Conservation (phyloP, 2,888 invertebrate species). For the Ennomos erosarius region DNA sequence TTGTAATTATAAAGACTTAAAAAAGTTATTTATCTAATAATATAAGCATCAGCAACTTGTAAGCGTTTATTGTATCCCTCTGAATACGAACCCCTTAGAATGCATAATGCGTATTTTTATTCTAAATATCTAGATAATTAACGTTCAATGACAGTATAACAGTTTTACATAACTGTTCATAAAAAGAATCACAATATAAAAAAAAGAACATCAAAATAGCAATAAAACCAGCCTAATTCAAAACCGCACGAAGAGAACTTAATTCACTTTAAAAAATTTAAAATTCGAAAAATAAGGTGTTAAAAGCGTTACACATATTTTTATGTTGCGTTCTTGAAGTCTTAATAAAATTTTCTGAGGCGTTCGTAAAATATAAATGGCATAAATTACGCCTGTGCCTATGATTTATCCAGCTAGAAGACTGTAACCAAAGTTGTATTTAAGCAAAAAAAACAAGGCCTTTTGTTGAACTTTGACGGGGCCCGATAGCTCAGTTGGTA, state of each 20-base stretch:
- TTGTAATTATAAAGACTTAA: no score
- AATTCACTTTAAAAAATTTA: neutral
- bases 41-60: neutral
- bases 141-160: slow-evolving; percentile 1
- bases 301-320: slow-evolving; percentile 4
- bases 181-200: neutral
- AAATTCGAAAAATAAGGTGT: neutral
- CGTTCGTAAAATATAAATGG: no score
- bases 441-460: no score
- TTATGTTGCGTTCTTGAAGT: no score
- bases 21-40: neutral
- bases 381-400: no score
- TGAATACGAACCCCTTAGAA: slow-evolving; percentile 2
- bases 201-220: neutral
- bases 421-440: no score
- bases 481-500: no score
- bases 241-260: neutral
- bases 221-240: no score
- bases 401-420: no score
- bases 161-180: slow-evolving; percentile 9
- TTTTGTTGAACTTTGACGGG: no score
- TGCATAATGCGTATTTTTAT: slow-evolving; percentile 1
- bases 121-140: slow-evolving; percentile 10
- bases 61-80: neutral
- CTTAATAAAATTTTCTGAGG: no score